Evolutionary conservation across 2,113 vertebrate genomes (phyloP).

Genomic region (Xenopus borealis): DNA sequence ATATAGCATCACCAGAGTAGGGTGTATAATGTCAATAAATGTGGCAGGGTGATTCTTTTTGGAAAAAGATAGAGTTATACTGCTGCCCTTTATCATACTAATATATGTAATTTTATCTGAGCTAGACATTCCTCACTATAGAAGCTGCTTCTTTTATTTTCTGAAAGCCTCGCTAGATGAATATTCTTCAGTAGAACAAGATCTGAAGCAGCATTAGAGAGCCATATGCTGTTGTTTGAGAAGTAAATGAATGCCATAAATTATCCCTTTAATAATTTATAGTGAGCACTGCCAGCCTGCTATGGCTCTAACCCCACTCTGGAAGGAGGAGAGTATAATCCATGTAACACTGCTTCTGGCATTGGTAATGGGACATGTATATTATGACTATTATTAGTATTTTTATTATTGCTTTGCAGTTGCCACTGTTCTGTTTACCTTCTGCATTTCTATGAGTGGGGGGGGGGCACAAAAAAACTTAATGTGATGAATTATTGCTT

Average conservation of each 20-base stretch:
- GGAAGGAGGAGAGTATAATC: conserved; percentile 16
- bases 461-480: too few relatives aligned
- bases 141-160: background rate
- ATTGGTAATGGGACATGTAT: conserved; percentile 1
- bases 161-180: conserved; percentile 17
- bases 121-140: conserved; percentile 9
- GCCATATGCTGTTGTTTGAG: conserved; percentile 46
- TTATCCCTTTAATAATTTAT: conserved; percentile 46
- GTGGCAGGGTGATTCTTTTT: background rate
- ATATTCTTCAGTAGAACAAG: conserved; percentile 33
- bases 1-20: background rate
- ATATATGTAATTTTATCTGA: conserved; percentile 21
- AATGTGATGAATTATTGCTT: background rate
- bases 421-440: background rate
- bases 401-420: background rate
- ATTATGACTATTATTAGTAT: background rate
- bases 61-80: background rate
- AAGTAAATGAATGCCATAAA: conserved; percentile 46
- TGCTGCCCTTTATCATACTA: background rate
- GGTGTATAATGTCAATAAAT: background rate
- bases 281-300: conserved; percentile 28
- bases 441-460: too few relatives aligned
- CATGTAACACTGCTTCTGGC: background rate
- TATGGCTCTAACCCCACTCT: conserved; percentile 31
- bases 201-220: conserved; percentile 39